Evolutionary conservation across 2,797 vertebrate species (phyloP).

Genomic region (Pseudochirops corinnae): DNA sequence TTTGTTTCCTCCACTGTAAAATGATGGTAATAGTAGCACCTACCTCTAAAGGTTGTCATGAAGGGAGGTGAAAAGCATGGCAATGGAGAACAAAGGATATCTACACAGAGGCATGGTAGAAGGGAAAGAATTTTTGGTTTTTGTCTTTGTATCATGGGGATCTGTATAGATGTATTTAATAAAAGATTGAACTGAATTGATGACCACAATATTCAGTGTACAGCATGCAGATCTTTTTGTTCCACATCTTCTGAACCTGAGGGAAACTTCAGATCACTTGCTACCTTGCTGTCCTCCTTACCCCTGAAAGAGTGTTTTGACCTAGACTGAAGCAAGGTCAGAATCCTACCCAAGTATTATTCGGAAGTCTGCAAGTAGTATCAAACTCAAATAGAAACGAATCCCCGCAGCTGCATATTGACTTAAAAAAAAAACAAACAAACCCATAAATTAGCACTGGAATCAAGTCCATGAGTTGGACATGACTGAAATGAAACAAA

Average conservation of each 20-base stretch:
- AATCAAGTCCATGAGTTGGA: neutral
- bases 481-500: neutral
- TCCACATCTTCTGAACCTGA: neutral
- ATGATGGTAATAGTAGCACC: too few relatives aligned
- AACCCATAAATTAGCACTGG: neutral
- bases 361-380: neutral
- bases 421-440: neutral
- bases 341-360: neutral
- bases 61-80: neutral
- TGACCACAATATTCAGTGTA: neutral
- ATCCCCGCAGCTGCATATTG: neutral
- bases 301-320: neutral
- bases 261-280: neutral
- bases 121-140: neutral
- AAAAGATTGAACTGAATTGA: neutral
- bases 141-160: neutral
- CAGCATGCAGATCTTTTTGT: neutral
- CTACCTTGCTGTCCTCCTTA: neutral
- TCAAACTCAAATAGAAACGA: neutral
- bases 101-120: neutral
- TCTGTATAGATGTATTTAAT: neutral
- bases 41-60: too few relatives aligned
- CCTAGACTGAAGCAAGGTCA: neutral
- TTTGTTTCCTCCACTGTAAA: too few relatives aligned
- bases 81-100: neutral